Percentiles rank a stretch among this genome's conserved stretches.
Evolutionary conservation across 2,888 invertebrate species (phyloP).

Genomic region (Tineola bisselliella): DNA sequence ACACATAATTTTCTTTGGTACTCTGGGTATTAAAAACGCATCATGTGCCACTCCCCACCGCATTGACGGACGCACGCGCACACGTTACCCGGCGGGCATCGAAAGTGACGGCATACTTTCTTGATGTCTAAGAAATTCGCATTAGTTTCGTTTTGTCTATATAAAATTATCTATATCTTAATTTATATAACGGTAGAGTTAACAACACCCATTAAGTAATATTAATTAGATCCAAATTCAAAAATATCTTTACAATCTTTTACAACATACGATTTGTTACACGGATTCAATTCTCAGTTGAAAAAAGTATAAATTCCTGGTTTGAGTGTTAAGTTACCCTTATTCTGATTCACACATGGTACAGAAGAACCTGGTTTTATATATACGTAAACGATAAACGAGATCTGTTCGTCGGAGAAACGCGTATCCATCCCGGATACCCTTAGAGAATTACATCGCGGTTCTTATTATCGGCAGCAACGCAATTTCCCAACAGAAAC

Average conservation of each 20-base stretch:
- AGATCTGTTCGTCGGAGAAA: background rate
- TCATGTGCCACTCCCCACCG: constrained; percentile 1
- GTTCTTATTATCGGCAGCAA: background rate
- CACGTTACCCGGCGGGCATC: constrained; percentile 20
- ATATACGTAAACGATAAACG: background rate
- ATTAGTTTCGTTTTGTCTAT: background rate
- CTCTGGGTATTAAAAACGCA: constrained; percentile 2
- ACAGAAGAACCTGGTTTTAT: too few species aligned
- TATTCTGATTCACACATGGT: too few species aligned
- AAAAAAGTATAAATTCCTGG: too few species aligned
- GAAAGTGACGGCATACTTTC: constrained; percentile 24
- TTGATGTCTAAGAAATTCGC: background rate
- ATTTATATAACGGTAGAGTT: too few species aligned
- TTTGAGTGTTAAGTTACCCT: too few species aligned
- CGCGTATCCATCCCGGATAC: background rate
- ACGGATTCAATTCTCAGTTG: too few species aligned
- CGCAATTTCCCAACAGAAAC: background rate
- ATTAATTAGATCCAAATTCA: too few species aligned
- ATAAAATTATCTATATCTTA: too few species aligned
- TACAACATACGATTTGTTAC: too few species aligned
- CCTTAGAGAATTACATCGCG: background rate
- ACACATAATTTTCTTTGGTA: background rate
- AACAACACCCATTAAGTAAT: too few species aligned
- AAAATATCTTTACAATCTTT: too few species aligned
- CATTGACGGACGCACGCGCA: constrained; percentile 10